A percentile compares a stretch with the other conserved stretches of the same genome.
Conservation (phyloP, 2,888 invertebrate species). For the Eristalis tenax region DNA sequence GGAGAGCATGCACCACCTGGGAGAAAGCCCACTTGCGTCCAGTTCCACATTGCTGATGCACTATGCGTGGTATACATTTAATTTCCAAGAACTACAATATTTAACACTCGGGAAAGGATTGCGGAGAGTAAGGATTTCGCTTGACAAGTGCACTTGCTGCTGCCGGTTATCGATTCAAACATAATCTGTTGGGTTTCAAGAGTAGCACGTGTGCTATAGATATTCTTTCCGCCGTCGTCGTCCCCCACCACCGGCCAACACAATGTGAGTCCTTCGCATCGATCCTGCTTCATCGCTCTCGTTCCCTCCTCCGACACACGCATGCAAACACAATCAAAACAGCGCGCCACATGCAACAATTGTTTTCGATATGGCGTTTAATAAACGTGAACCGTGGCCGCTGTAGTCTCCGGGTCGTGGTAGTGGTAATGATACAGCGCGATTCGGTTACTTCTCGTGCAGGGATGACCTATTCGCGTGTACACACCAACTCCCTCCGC, state of each 20-base stretch:
- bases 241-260: not conserved
- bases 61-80: constrained; percentile 35
- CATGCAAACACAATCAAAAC: constrained; percentile 30
- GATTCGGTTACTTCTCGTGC: constrained; percentile 4
- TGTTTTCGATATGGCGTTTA: constrained; percentile 14
- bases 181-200: constrained; percentile 25
- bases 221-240: not conserved
- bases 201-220: constrained; percentile 18
- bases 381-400: not conserved
- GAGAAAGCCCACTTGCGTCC: constrained; percentile 56
- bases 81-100: not conserved
- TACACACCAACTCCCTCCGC: not conserved
- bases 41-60: constrained; percentile 55
- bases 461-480: constrained; percentile 32
- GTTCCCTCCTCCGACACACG: not conserved
- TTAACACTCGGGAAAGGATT: constrained; percentile 6
- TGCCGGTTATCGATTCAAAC: constrained; percentile 24
- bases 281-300: not conserved
- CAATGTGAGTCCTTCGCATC: not conserved
- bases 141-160: constrained; percentile 49
- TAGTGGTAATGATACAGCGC: not conserved
- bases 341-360: constrained; percentile 43
- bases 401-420: not conserved
- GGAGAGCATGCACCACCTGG: constrained; percentile 53
- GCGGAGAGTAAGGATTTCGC: not conserved